Evolutionary conservation across 2,888 invertebrate species (phyloP).

Genomic region (Stenurella melanura): DNA sequence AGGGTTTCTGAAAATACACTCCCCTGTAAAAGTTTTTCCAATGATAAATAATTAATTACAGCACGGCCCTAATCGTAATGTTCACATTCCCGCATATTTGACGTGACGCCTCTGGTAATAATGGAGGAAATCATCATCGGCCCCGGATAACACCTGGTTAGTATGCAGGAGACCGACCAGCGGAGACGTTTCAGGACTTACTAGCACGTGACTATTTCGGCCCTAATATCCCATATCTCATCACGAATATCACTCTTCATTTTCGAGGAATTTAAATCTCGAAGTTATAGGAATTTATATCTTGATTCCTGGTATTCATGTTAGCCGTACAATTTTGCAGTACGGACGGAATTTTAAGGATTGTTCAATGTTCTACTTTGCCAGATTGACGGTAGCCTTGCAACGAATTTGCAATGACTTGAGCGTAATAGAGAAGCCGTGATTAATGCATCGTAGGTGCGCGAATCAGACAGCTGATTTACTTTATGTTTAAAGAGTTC

Average conservation of each 20-base stretch:
- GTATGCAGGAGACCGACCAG: conserved; percentile 46
- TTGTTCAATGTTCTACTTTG: conserved; percentile 16
- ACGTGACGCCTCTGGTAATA: background rate
- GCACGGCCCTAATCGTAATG: background rate
- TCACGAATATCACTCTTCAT: conserved; percentile 40
- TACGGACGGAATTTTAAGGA: background rate
- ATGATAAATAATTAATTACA: background rate
- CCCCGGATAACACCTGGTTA: conserved; percentile 52
- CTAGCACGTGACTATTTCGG: conserved; percentile 43
- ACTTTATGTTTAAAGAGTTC: no score
- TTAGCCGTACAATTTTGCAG: conserved; percentile 6
- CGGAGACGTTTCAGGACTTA: conserved; percentile 38
- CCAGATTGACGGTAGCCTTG: background rate
- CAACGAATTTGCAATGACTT: background rate
- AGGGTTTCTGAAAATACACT: no score
- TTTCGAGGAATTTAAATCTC: conserved; percentile 26
- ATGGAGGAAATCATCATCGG: conserved; percentile 41
- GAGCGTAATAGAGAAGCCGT: no score
- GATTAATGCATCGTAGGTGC: no score
- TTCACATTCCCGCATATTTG: background rate
- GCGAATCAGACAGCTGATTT: no score
- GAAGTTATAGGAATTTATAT: conserved; percentile 21
- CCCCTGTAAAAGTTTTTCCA: background rate
- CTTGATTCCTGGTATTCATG: background rate
- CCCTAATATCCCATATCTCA: conserved; percentile 43